Evolutionary conservation across 2,888 invertebrate genomes (phyloP), one percentile per base, ranked within the genome.

Genomic region (Hypena proboscidalis): DNA sequence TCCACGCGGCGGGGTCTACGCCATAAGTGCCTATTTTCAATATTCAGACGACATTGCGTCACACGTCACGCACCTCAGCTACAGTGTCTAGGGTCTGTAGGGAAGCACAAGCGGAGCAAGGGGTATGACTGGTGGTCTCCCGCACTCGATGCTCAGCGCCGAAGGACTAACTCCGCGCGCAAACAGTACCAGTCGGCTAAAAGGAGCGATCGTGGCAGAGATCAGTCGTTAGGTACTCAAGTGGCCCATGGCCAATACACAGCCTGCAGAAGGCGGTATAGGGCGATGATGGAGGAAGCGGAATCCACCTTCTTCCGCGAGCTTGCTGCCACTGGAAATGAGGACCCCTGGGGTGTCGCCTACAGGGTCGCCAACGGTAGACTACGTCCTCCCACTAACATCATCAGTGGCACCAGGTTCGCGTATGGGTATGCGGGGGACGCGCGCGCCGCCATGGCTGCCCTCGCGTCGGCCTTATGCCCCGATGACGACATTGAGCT

Each of bases 401-500:
- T 69, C 0, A 9, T 65, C 0, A 36, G 57, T 1, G 62, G 62
- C 0, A 14, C 43, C 0, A 26, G 14, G 0, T 26, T 54, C 0
- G 27, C 19, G 1, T 49, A 29, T 4, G 43, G 48, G 0, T 23
- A 7, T 22, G 4, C 59, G 0, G 33, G 13, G 1, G 22, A 22
- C 2, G 34, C 52, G 1, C 43, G 17, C 0, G 54, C 19, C 9
- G 43, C 64, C 1, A 59, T 59, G 54, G 4, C n/a, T n/a, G n/a
- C n/a, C n/a, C n/a, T n/a, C n/a, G n/a, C n/a, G n/a, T n/a, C n/a
- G n/a, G n/a, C n/a, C 0, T 39, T 74, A 6, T 72, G 60, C 21
- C 70, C 66, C 1, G 74, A 68, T 11, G 70, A 70, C 8, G 39
- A 53, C 3, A 5, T 7, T 3, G n/a, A 19, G 0, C 3, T 1